These are phyloP conservation scores for Caenorhabditis briggsae DNA, from an alignment of 1,140 invertebrate genomes.

Conservation along the genomic window DNA sequence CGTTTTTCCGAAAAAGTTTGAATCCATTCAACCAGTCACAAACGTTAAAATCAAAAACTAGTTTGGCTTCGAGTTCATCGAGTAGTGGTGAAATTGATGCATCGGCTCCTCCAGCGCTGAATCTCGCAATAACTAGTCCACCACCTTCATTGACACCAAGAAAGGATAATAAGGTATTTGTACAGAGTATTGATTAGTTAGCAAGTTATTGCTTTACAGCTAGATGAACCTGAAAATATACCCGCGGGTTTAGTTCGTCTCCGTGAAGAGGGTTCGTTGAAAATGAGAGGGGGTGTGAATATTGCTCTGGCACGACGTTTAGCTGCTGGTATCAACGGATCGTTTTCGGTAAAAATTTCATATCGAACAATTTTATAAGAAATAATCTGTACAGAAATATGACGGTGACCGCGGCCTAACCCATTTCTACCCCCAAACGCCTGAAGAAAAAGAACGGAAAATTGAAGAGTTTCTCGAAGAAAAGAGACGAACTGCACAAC, in stretches of 20 bases:
- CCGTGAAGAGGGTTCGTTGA: conserved; percentile 30
- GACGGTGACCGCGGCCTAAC: not conserved
- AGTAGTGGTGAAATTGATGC: conserved; percentile 27
- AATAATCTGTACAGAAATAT: not conserved
- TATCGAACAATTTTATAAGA: not conserved
- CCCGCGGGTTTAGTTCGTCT: conserved; percentile 32
- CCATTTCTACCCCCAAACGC: conserved; percentile 18
- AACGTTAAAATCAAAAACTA: not conserved
- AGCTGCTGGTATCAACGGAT: conserved; percentile 27
- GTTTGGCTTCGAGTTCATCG: not conserved
- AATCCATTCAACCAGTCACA: not conserved
- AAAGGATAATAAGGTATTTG: conserved; percentile 5
- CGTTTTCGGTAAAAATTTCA: not conserved
- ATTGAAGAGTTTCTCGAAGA: conserved; percentile 36
- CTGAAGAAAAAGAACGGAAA: conserved; percentile 45
- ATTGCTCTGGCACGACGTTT: conserved; percentile 25
- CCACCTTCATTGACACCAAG: not conserved
- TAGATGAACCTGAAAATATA: not conserved
- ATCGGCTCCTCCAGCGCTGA: not conserved
- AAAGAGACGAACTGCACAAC: not conserved
- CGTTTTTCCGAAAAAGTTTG: not conserved
- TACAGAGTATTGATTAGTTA: not conserved
- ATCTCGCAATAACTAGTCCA: conserved; percentile 4
- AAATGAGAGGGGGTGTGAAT: conserved; percentile 39
- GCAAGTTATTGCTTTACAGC: not conserved